Percentiles rank a stretch among this genome's conserved stretches.
These are phyloP conservation scores for Hydrocynus forskahlii DNA, from an alignment of 2,797 vertebrate genomes.

Conservation along the genomic window DNA sequence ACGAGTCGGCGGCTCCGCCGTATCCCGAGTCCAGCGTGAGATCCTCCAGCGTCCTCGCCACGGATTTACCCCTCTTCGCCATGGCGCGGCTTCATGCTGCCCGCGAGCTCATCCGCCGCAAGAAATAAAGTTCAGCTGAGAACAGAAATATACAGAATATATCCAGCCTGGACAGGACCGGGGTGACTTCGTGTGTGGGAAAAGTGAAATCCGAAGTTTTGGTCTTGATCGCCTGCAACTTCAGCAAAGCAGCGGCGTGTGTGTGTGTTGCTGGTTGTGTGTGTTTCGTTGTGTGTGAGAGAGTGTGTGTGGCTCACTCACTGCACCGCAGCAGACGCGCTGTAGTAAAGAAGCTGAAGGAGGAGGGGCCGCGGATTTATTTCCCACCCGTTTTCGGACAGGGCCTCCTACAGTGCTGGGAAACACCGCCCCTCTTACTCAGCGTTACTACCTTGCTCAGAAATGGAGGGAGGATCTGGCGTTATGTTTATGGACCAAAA, in stretches of 20 bases:
- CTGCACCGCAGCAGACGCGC: constrained; percentile 40
- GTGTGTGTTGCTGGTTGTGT: not conserved
- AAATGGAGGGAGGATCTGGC: too few relatives aligned
- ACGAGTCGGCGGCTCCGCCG: constrained; percentile 97
- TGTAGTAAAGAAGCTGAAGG: constrained; percentile 28
- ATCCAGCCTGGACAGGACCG: not conserved
- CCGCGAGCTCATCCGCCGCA: constrained; percentile 29
- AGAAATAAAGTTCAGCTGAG: constrained; percentile 32
- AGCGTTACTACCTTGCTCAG: not conserved
- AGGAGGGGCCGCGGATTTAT: constrained; percentile 40
- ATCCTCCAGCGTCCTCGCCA: constrained; percentile 94
- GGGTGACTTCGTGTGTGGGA: too few relatives aligned
- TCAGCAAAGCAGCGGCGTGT: constrained; percentile 29
- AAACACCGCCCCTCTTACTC: not conserved
- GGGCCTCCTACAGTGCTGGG: not conserved
- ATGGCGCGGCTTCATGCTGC: constrained; percentile 92
- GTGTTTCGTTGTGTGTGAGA: not conserved
- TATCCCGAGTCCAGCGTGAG: constrained; percentile 99
- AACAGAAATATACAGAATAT: not conserved
- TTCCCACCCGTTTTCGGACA: not conserved
- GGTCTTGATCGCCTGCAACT: constrained; percentile 49
- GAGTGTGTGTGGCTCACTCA: constrained; percentile 28
- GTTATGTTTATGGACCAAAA: too few relatives aligned
- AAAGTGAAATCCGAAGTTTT: constrained; percentile 25
- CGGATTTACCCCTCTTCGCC: constrained; percentile 94